These are phyloP conservation scores for Lepus timidus DNA, from an alignment of 2,113 vertebrate genomes.

Conservation along the genomic window DNA sequence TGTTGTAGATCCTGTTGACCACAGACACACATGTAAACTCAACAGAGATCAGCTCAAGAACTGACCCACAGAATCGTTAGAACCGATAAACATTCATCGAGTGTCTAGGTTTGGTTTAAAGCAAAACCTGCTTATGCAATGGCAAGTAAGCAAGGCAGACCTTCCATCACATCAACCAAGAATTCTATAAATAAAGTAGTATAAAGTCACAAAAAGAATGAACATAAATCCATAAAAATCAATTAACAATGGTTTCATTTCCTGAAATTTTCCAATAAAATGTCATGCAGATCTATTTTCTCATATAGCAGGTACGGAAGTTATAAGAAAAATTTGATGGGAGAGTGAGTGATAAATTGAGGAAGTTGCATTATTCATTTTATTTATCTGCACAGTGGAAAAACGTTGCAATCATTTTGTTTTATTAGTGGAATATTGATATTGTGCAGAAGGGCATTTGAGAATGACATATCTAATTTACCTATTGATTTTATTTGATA, in stretches of 20 bases:
- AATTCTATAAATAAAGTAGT: conserved; percentile 24
- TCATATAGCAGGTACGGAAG: background rate
- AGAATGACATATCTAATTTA: conserved; percentile 55
- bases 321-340: background rate
- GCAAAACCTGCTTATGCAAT: background rate
- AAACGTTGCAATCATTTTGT: conserved; percentile 47
- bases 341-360: background rate
- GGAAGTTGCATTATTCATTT: background rate
- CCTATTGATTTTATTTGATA: conserved; percentile 60
- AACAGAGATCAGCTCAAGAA: background rate
- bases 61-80: background rate
- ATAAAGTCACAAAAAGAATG: conserved; percentile 19
- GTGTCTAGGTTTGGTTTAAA: background rate
- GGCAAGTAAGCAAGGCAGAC: background rate
- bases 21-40: background rate
- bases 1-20: background rate
- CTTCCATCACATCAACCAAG: background rate
- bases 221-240: conserved; percentile 10
- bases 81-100: background rate
- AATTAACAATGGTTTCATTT: conserved; percentile 15
- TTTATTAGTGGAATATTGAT: background rate
- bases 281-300: conserved; percentile 33
- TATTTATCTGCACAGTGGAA: conserved; percentile 7
- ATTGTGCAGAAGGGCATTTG: conserved; percentile 31
- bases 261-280: conserved; percentile 13